Evolutionary conservation across 2,113 vertebrate species (phyloP), one percentile per base, ranked within the genome.

Genomic region (Elachura formosa): DNA sequence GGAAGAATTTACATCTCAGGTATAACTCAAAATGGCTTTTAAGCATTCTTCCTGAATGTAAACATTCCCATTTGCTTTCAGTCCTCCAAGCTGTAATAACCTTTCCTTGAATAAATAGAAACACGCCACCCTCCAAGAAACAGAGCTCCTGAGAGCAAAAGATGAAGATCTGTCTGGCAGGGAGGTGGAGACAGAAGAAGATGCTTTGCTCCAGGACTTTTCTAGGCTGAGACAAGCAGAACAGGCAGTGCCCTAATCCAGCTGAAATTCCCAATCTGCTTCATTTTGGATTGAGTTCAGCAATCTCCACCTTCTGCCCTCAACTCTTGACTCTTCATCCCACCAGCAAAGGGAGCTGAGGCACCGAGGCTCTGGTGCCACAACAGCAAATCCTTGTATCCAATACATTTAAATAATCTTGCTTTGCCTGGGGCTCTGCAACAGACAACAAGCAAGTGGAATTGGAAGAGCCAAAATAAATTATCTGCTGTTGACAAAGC

Each of bases 401-500:
- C 80, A 83, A 63, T 36, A 51, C 79, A 78, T 90, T 91, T 94
- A 96, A 96, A 94, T 94, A 94, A 85, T 80, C 90, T 83, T 46
- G 40, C 40, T 33, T 87, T 91, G 84, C 91, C 82, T 0, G 11
- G 28, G 82, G 95, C 82, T 94, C 55, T 88, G 79, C 67, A 83
- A 26, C 59, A 91, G 54, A 76, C 52, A 93, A 43, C 77, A 67
- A 87, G 46, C 43, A 49, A 93, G 43, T 71, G 74, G 80, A 94
- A 82, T 93, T 78, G 41, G 31, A 69, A 58, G 18, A 97, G 40
- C 46, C 10, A 9, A 95, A 83, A 84, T 87, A 94, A 96, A 93
- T 94, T 87, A 86, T 45, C 86, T 59, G 68, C 45, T 95, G 88
- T 94, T 95, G 94, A 86, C 96, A 96, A 93, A 94, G 79, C 76